phyloP scores from a whole-genome alignment of 2,113 vertebrate genomes.

The Cyanistes caeruleus region DNA sequence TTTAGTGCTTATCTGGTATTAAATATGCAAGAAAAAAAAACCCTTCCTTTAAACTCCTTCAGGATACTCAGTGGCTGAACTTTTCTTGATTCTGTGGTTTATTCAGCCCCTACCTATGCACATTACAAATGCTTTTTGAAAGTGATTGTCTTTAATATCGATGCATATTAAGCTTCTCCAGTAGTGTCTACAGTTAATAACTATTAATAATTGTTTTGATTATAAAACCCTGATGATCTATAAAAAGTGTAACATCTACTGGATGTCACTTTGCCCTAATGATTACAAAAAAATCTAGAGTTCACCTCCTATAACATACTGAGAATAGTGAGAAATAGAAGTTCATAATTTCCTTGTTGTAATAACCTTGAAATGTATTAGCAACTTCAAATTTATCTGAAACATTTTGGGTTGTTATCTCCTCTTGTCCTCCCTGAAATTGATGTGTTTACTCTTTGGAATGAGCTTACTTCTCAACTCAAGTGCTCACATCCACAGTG shows the following conservation, averaged over 20 bases:
- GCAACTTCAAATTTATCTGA: background rate
- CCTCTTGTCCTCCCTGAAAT: background rate
- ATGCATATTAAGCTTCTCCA: background rate
- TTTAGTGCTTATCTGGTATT: background rate
- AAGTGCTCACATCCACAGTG: background rate
- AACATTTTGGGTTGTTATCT: background rate
- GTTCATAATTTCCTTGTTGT: background rate
- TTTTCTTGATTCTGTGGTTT: background rate
- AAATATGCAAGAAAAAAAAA: background rate
- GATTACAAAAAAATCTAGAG: background rate
- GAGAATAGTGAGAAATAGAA: background rate
- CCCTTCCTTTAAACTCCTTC: background rate
- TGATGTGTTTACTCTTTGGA: background rate
- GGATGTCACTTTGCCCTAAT: background rate
- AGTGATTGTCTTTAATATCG: fast-evolving
- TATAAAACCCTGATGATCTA: background rate
- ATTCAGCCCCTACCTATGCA: background rate
- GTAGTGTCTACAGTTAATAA: background rate
- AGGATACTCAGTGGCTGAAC: background rate
- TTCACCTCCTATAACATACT: background rate
- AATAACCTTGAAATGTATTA: background rate
- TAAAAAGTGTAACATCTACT: background rate
- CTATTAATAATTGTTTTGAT: background rate
- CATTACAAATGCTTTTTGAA: background rate
- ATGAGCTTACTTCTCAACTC: background rate